Evolutionary conservation across 2,797 vertebrate species (phyloP).

Genomic region (Halcyon leucocephala): DNA sequence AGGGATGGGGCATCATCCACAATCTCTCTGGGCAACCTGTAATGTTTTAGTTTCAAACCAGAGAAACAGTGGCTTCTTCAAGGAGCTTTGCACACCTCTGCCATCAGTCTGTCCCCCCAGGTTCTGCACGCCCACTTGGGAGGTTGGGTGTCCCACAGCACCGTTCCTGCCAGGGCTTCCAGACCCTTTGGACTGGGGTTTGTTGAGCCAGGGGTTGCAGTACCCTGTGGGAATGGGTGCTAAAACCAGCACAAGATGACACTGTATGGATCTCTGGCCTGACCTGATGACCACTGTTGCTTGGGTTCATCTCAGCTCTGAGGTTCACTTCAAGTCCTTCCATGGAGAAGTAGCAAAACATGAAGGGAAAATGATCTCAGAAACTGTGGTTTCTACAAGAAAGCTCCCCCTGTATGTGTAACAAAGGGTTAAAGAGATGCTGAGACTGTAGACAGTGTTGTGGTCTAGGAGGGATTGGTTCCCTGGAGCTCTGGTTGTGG

Average conservation of each 20-base stretch:
- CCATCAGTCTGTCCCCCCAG: not conserved
- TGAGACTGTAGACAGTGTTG: not conserved
- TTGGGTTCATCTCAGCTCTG: not conserved
- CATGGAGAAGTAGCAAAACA: not conserved
- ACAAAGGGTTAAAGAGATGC: not conserved
- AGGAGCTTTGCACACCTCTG: not conserved
- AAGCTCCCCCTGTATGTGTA: fast-evolving
- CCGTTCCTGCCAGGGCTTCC: fast-evolving
- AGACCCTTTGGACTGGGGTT: not conserved
- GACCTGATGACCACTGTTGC: not conserved
- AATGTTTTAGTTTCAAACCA: not conserved
- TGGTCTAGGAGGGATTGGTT: not conserved
- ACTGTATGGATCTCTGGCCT: not conserved
- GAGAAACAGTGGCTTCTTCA: not conserved
- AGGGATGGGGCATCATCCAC: not conserved
- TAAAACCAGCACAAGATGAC: not conserved
- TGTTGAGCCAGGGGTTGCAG: fast-evolving
- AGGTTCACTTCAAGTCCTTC: not conserved
- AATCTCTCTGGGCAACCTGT: not conserved
- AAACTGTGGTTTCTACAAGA: not conserved
- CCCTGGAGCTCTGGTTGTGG: not conserved
- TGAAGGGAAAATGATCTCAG: not conserved
- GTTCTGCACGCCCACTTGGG: fast-evolving
- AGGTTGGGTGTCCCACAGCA: not conserved
- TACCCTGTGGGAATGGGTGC: not conserved